Evolutionary conservation across 2,113 vertebrate genomes (phyloP).

Genomic region (cattle (Bos taurus)): DNA sequence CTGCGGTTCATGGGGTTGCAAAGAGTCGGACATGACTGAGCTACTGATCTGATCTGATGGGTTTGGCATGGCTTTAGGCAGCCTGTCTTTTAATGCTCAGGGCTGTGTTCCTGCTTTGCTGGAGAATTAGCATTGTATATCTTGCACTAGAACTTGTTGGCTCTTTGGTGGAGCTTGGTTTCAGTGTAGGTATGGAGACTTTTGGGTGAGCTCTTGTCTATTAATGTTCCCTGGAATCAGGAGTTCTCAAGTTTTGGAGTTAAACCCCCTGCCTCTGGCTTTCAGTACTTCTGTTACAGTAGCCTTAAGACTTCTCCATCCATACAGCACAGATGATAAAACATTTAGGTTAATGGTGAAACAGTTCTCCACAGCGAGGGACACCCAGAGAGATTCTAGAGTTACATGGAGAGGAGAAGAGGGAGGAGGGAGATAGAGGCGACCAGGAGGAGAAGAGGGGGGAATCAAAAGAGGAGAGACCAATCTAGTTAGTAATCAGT

Average conservation of each 20-base stretch:
- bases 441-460: not conserved
- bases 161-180: too few species aligned
- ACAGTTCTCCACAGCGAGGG: not conserved
- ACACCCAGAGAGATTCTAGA: not conserved
- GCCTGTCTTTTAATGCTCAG: too few species aligned
- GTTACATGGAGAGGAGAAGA: not conserved
- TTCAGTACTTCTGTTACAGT: not conserved
- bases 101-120: too few species aligned
- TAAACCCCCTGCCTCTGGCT: not conserved
- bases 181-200: too few species aligned
- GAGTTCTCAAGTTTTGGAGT: not conserved
- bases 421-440: not conserved
- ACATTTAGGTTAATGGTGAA: not conserved
- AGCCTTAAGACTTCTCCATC: not conserved
- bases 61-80: too few species aligned
- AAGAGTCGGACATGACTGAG: too few species aligned
- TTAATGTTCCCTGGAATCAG: not conserved
- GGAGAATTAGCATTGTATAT: too few species aligned
- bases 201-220: not conserved
- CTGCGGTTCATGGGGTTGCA: too few species aligned
- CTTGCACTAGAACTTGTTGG: too few species aligned
- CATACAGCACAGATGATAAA: not conserved
- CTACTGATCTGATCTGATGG: too few species aligned
- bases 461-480: not conserved
- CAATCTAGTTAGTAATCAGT: not conserved